Base-by-base conservation (phyloP, 2,888 invertebrate species). In the Parnassius orleans region DNA sequence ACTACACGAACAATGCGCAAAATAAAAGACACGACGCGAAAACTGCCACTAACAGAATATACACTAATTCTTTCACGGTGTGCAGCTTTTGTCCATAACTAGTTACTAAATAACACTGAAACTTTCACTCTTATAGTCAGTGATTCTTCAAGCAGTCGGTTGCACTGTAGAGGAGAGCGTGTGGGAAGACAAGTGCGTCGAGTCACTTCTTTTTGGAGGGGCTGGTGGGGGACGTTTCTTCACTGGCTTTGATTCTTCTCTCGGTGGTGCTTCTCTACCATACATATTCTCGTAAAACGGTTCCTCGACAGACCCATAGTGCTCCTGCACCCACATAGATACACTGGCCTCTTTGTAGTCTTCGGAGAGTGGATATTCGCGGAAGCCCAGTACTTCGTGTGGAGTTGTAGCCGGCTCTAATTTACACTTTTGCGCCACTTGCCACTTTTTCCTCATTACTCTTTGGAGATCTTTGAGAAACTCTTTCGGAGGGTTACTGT, bases 381-480 rank as follows among this genome's bases (percentile, higher is more conserved):
- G 92, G 78, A 98, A 98, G 0, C 98, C 98, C 9, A 98, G 93
- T 2, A 98, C 97, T 80, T 98, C 97, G 77, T 97, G 97, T 0
- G 98, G 97, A 48, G 96, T 96, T 1, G 97, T 96, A n/a, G 95
- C 94, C 12, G 95, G 95, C 80, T 98, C 97, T 33, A 95, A 87
- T 83, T 97, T 96, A 78, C 98, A 97, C 79, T 98, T 98, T 77
- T 98, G 97, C 3, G 98, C 97, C 0, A 98, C 97, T 76, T 97
- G 96, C 96, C 96, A 96, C 77, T 98, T 98, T 78, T 97, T 97
- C 69, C 96, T 93, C 96, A 98, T 98, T 0, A 98, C 98, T 58
- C 97, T 93, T 78, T 98, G 98, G 55, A 98, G 90, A 81, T 98
- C 98, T 78, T 96, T 95, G 53, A 98, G 90, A 77, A 98, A 98